phyloP scores from a whole-genome alignment of 92 coral and sea anemone species.

The Pocillopora meandrina region DNA sequence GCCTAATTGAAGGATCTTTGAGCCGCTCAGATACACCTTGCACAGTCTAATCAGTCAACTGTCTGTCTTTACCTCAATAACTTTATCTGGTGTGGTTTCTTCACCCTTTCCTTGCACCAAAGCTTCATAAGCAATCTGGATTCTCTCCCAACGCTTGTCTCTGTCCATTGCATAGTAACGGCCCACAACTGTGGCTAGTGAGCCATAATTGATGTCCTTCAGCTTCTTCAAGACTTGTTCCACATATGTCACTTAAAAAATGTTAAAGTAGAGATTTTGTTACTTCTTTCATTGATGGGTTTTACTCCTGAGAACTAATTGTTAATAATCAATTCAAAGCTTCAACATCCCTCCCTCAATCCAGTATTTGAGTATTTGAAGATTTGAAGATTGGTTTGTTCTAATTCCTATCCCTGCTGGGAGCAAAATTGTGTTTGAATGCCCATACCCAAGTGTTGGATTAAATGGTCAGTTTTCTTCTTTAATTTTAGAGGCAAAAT shows the following conservation, averaged over 20 bases:
- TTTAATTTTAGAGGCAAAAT: no score
- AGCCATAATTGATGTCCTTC: constrained; percentile 88
- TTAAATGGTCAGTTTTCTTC: no score
- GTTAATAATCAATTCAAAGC: no score
- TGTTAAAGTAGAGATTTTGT: not conserved
- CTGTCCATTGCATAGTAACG: constrained; percentile 99
- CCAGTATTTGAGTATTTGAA: no score
- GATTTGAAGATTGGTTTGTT: no score
- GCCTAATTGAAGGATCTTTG: not conserved
- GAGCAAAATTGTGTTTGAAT: no score
- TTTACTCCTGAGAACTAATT: no score
- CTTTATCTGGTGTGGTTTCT: constrained; percentile 73
- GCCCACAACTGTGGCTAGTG: constrained; percentile 91
- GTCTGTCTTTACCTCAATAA: constrained; percentile 71
- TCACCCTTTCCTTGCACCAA: constrained; percentile 95
- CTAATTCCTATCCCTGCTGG: no score
- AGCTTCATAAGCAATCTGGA: constrained; percentile 96
- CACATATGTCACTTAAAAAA: constrained; percentile 77
- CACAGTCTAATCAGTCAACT: not conserved
- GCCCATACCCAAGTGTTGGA: no score
- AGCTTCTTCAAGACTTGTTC: constrained; percentile 88
- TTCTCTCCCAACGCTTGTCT: constrained; percentile 98
- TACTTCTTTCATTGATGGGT: no score
- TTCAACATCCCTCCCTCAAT: no score
- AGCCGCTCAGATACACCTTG: not conserved